Conservation (phyloP, 2,888 invertebrate genomes). For the Rotaria socialis region DNA sequence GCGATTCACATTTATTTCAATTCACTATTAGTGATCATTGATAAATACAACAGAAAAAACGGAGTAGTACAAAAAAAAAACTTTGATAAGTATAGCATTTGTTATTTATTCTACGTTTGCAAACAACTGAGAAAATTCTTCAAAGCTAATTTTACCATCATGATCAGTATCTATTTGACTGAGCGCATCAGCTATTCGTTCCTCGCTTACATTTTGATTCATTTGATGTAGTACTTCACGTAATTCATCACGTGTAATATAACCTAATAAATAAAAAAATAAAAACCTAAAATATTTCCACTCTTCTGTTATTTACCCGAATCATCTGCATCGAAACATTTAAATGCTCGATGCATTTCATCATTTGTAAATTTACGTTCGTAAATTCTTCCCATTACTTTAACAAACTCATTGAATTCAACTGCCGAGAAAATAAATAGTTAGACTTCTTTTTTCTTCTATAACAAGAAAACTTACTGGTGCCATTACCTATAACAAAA, state of each 20-base stretch:
- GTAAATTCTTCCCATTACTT: constrained; percentile 37
- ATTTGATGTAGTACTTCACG: neutral
- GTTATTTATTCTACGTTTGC: too few relatives aligned
- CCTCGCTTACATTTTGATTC: neutral
- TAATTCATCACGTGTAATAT: neutral
- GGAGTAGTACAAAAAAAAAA: too few relatives aligned
- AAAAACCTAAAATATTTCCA: too few relatives aligned
- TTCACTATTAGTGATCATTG: too few relatives aligned
- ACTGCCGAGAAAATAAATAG: neutral
- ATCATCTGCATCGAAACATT: constrained; percentile 40
- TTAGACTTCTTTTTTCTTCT: too few relatives aligned
- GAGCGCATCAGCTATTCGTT: neutral
- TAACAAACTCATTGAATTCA: neutral
- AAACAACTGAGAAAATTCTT: neutral
- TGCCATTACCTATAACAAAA: too few relatives aligned
- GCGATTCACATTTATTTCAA: too few relatives aligned
- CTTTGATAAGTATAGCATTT: too few relatives aligned
- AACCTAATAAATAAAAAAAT: too few relatives aligned
- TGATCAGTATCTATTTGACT: neutral
- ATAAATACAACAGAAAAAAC: too few relatives aligned
- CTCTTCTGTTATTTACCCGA: too few relatives aligned
- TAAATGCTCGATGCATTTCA: constrained; percentile 41
- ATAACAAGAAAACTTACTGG: too few relatives aligned
- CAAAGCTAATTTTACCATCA: constrained; percentile 17
- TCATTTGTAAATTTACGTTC: constrained; percentile 42